phyloP scores from a whole-genome alignment of 2,113 vertebrate species.

The Fregata magnificens region DNA sequence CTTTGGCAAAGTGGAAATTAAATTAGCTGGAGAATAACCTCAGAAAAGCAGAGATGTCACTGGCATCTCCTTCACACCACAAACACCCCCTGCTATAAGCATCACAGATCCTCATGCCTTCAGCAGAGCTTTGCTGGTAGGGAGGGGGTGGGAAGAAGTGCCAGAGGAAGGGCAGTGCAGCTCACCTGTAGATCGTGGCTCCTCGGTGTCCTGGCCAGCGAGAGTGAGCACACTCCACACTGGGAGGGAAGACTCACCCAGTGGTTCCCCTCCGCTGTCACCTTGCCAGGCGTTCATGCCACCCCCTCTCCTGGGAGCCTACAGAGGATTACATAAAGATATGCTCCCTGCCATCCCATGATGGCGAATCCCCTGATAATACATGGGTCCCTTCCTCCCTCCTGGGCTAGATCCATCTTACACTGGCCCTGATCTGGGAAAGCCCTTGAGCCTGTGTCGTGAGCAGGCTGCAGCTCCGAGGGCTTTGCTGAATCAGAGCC shows the following conservation, averaged over 20 bases:
- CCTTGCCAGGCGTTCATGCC: not conserved
- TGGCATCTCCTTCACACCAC: not conserved
- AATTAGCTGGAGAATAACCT: not conserved
- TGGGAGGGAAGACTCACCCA: not conserved
- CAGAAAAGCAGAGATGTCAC: not conserved
- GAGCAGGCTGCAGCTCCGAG: not conserved
- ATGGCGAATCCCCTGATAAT: not conserved
- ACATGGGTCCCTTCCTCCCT: not conserved
- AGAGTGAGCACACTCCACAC: not conserved
- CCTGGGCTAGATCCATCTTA: not conserved
- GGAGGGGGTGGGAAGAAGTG: not conserved
- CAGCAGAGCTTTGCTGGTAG: not conserved
- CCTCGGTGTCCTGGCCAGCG: accelerated
- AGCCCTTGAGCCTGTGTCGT: accelerated
- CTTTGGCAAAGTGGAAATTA: not conserved
- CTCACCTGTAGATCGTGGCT: not conserved
- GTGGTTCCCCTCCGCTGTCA: not conserved
- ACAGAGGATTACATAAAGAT: not conserved
- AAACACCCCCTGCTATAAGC: not conserved
- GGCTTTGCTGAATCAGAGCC: not conserved
- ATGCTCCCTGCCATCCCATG: not conserved
- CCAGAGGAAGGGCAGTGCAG: not conserved
- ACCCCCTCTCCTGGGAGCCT: not conserved
- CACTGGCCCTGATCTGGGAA: not conserved
- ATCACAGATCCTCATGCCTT: accelerated